A percentile compares a stretch with the other conserved stretches of the same genome.
phyloP scores from a whole-genome alignment of 2,113 vertebrate genomes.

The Holacanthus passer region DNA sequence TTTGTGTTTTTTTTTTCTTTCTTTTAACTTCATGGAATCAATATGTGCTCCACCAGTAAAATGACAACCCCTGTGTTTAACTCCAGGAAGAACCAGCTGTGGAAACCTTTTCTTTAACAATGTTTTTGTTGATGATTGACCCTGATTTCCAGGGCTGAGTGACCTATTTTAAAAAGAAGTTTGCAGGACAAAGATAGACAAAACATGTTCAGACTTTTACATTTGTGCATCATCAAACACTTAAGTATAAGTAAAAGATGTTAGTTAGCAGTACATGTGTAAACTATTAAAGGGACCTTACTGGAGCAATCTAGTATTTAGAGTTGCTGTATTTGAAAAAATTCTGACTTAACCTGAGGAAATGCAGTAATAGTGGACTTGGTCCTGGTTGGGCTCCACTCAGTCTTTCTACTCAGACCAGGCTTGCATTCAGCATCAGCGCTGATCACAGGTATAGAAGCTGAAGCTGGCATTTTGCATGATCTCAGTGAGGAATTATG shows the following conservation, averaged over 20 bases:
- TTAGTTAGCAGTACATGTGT: no score
- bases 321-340: no score
- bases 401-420: neutral
- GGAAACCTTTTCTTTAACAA: neutral
- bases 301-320: neutral
- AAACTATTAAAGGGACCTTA: neutral
- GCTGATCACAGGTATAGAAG: neutral
- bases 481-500: neutral
- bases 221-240: neutral
- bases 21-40: neutral
- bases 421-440: neutral
- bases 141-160: neutral
- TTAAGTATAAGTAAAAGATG: no score
- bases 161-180: neutral
- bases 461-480: neutral
- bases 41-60: neutral
- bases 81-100: neutral
- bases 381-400: neutral
- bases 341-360: neutral
- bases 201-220: neutral
- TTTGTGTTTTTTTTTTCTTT: no score
- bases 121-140: constrained; percentile 5
- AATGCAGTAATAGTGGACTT: no score
- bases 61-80: neutral
- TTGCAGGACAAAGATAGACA: neutral